Conservation (phyloP, 2,888 invertebrate genomes). For the Philopedon plagiatum region DNA sequence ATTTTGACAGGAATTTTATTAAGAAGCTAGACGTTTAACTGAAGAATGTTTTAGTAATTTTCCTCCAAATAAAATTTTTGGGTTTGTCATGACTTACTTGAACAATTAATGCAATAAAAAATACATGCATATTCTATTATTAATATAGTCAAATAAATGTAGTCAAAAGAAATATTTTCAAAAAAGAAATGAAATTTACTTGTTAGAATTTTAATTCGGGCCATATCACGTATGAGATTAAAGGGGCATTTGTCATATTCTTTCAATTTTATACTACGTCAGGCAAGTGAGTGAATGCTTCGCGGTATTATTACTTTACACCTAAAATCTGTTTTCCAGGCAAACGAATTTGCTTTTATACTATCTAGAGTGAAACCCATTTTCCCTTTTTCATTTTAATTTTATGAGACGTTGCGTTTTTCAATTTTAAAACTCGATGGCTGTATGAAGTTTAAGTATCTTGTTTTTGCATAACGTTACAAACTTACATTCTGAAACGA, state of each 20-base stretch:
- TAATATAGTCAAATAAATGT: no score
- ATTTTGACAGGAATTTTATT: no score
- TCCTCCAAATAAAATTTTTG: no score
- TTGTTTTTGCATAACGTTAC: conserved; percentile 6
- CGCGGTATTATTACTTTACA: conserved; percentile 32
- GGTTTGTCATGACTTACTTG: no score
- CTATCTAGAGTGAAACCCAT: conserved; percentile 31
- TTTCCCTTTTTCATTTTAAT: conserved; percentile 39
- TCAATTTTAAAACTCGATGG: conserved; percentile 39
- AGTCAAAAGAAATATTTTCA: no score
- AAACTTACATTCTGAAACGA: not conserved
- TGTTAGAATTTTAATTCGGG: no score
- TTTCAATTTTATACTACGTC: conserved; percentile 42
- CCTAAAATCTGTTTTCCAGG: conserved; percentile 35
- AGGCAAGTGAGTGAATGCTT: conserved; percentile 25
- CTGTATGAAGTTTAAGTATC: conserved; percentile 4
- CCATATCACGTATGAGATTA: not conserved
- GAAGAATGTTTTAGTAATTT: no score
- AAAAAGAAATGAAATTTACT: no score
- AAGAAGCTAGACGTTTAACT: no score
- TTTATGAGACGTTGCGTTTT: conserved; percentile 49
- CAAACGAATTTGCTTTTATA: conserved; percentile 41
- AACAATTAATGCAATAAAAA: no score
- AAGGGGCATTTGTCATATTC: conserved; percentile 18
- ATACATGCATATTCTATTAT: no score